Percentiles rank a stretch among this genome's conserved stretches.
Conservation (phyloP, 2,113 vertebrate species). For the Gorsachius goisagi region DNA sequence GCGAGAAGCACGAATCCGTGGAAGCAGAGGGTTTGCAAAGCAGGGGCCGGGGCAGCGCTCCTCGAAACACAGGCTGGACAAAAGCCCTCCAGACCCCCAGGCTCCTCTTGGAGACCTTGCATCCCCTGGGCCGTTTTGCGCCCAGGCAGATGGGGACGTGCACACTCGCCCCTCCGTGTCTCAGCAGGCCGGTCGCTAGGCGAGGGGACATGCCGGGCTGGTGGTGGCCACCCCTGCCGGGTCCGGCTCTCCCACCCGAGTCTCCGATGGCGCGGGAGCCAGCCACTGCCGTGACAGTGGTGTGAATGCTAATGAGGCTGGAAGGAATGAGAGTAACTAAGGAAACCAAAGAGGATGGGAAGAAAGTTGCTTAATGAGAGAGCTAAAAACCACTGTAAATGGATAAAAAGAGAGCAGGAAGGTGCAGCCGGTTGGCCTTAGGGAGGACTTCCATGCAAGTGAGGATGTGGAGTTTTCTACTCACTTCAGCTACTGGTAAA, state of each 20-base stretch:
- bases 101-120: background rate
- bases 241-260: background rate
- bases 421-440: background rate
- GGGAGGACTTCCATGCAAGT: rapidly evolving
- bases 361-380: background rate
- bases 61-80: background rate
- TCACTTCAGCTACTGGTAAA: background rate
- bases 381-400: background rate
- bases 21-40: background rate
- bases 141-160: rapidly evolving
- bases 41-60: rapidly evolving
- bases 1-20: rapidly evolving
- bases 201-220: background rate
- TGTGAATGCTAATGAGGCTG: background rate
- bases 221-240: rapidly evolving
- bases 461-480: rapidly evolving
- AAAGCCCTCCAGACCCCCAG: background rate
- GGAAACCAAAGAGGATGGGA: background rate
- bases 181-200: no score
- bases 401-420: background rate
- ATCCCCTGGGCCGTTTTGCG: rapidly evolving
- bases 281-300: background rate
- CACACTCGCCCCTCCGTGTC: rapidly evolving
- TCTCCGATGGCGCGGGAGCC: background rate
- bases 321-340: background rate